Evolutionary conservation across 53 echinoderm and acorn worm genomes (phyloP).

Genomic region (Hippasteria phrygiana): DNA sequence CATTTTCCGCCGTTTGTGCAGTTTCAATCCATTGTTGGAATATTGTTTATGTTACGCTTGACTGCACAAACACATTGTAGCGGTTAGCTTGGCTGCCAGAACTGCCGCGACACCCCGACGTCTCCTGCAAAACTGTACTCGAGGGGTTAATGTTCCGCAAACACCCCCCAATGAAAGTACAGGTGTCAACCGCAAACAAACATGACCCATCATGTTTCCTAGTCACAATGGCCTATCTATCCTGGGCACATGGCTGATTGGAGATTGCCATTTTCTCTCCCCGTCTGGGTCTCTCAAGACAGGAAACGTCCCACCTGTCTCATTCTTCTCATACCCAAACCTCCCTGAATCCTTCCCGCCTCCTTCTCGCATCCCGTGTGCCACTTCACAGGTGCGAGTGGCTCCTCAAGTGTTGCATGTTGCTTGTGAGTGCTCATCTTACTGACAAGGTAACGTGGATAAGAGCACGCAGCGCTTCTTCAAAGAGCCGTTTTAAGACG

Average conservation of each 20-base stretch:
- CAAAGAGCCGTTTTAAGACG: not conserved
- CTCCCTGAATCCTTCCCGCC: not conserved
- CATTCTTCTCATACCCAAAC: not conserved
- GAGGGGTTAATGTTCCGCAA: too few species aligned
- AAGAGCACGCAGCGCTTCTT: not conserved
- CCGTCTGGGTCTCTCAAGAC: not conserved
- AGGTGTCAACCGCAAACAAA: not conserved
- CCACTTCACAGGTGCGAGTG: conserved; percentile 19
- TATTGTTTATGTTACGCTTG: too few species aligned
- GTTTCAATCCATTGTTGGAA: too few species aligned
- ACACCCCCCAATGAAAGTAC: too few species aligned
- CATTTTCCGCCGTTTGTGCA: too few species aligned
- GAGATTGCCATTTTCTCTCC: not conserved
- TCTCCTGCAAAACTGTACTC: too few species aligned
- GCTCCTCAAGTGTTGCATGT: not conserved
- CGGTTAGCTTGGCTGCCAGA: too few species aligned
- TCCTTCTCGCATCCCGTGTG: not conserved
- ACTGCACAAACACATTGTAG: too few species aligned
- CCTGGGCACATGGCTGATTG: not conserved
- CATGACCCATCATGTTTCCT: not conserved
- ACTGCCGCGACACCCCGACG: too few species aligned
- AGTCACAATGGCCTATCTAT: not conserved
- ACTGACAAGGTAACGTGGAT: not conserved
- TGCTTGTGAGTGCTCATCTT: not conserved
- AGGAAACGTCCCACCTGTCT: conserved; percentile 2